These are phyloP conservation scores for Chionis minor DNA, from an alignment of 2,113 vertebrate species.

Conservation along the genomic window DNA sequence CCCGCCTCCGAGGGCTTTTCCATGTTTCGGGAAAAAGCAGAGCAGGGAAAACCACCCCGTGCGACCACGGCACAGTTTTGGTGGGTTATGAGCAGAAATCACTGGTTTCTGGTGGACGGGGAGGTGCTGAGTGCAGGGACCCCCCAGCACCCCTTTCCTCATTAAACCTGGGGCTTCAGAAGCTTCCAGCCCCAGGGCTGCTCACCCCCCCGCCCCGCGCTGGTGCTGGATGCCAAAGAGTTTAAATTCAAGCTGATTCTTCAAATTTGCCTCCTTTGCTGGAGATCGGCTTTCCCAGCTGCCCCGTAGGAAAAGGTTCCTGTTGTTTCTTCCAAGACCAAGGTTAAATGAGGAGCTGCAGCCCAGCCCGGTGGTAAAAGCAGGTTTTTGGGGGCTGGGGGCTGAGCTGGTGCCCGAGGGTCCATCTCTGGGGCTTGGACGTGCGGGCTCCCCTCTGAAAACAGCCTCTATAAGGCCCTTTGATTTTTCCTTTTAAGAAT, in stretches of 20 bases:
- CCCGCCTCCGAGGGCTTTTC: fast-evolving
- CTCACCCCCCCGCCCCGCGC: neutral
- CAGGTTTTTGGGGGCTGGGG: neutral
- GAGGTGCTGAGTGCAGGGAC: neutral
- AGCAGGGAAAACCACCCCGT: neutral
- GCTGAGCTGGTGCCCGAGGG: neutral
- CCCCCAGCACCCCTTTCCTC: neutral
- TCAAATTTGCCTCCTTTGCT: neutral
- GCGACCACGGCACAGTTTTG: neutral
- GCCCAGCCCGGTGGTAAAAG: neutral
- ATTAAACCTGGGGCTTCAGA: neutral
- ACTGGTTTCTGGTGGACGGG: neutral
- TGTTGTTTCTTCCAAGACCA: neutral
- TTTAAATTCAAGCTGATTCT: neutral
- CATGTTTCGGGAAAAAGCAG: neutral
- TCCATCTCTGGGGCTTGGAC: neutral
- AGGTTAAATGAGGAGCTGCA: neutral
- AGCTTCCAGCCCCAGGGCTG: neutral
- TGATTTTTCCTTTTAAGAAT: neutral
- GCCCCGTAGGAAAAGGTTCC: neutral
- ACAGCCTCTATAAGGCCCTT: neutral
- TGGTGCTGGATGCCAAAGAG: neutral
- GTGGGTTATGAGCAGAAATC: neutral
- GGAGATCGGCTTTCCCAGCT: neutral
- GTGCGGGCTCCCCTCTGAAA: neutral